Base-by-base conservation (phyloP, 2,797 vertebrate species). In the Molossus alvarezi region DNA sequence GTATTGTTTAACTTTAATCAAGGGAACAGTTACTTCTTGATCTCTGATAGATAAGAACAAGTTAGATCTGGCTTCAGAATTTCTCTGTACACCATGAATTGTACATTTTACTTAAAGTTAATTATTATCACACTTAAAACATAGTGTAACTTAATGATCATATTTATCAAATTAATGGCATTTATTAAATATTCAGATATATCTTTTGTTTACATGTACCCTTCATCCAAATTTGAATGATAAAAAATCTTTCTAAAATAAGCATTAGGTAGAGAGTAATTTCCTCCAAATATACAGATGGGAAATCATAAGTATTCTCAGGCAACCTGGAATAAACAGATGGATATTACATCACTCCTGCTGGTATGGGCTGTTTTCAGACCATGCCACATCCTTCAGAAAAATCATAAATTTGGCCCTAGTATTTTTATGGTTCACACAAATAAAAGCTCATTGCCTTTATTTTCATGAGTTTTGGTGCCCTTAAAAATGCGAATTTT, bases 201-300 rank as follows among this genome's bases (percentile, higher is more conserved):
- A 53, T 75, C 33, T 81, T 92, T 89, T 65, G 53, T 90, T 96
- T 90, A 72, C 15, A 37, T 72, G 41, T 95, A 81, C 33, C 15
- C 72, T 53, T 93, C 12, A 45, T 82, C 55, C 69, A 76, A 65
- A 64, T 95, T 92, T 76, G 84, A 94, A 76, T 92, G 88, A 81
- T 82, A 92, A 18, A 92, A 18, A 95, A 75, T 73, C 15, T 91
- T 95, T 94, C 95, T 91, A 90, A 96, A 97, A 95, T 89, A 95
- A 95, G 69, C 89, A 72, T 45, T 90, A 95, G 88, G 65, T 96
- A 87, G 58, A 89, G 88, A 91, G 58, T 84, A 76, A 92, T 95
- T 97, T 97, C 89, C 80, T 96, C 76, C 82, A 89, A 69, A 87
- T 96, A 90, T 13, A 73, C 95, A 97, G 97, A 97, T 97, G 96